A percentile compares a stretch with the other conserved stretches of the same genome.
These are phyloP conservation scores for Panulirus ornatus DNA, from an alignment of 1,140 invertebrate genomes.

Conservation along the genomic window DNA sequence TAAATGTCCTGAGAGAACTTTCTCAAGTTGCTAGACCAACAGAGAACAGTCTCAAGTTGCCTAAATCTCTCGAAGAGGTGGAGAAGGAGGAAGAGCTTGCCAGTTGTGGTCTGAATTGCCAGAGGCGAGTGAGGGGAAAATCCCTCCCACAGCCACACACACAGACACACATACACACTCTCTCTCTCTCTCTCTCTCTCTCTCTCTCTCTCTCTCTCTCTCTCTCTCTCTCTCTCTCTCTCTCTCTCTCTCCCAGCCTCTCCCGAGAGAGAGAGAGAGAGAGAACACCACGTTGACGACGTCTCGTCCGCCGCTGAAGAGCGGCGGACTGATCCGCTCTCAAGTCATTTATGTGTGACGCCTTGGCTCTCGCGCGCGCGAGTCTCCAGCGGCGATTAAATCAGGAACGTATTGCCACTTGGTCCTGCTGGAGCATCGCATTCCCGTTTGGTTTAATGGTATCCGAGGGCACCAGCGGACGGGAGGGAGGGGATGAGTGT, in stretches of 20 bases:
- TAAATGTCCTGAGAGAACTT: no score
- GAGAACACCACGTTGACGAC: neutral
- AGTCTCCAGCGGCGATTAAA: neutral
- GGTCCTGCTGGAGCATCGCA: neutral
- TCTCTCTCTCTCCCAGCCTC: neutral
- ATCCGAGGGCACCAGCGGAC: no score
- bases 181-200: neutral
- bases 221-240: neutral
- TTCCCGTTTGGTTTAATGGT: constrained; percentile 11
- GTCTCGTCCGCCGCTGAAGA: neutral
- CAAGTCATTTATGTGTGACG: neutral
- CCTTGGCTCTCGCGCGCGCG: neutral
- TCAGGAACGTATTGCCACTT: constrained; percentile 26
- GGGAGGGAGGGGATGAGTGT: neutral
- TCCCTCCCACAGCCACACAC: neutral
- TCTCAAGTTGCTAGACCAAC: no score
- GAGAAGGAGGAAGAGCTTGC: neutral
- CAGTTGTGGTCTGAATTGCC: neutral
- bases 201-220: neutral
- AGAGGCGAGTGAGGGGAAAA: neutral
- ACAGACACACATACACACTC: neutral
- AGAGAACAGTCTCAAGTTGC: neutral
- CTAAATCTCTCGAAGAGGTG: no score
- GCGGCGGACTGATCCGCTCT: neutral
- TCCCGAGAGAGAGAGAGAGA: neutral